phyloP scores from a whole-genome alignment of 1,140 invertebrate species.

The Panagrolaimus sp. region DNA sequence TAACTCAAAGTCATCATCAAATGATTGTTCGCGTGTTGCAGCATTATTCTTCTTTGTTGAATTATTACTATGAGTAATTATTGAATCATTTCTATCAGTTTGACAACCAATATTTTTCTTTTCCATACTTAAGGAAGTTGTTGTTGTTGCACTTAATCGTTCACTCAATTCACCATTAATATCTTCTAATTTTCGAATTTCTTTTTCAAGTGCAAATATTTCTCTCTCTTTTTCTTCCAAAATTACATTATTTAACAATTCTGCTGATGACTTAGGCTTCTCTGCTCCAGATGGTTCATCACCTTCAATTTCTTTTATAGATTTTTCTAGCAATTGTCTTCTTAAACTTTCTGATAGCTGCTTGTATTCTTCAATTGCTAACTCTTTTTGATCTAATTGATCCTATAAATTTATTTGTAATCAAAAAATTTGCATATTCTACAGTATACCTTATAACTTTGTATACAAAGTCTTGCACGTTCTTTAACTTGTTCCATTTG shows the following conservation, averaged over 20 bases:
- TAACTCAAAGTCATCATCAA: not conserved
- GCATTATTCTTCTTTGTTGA: not conserved
- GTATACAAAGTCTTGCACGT: slow-evolving; percentile 20
- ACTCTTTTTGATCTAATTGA: slow-evolving; percentile 26
- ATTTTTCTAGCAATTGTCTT: not conserved
- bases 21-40: not conserved
- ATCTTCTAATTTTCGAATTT: slow-evolving; percentile 20
- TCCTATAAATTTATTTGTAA: slow-evolving; percentile 8
- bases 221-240: slow-evolving; percentile 18
- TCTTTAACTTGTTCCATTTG: slow-evolving; percentile 24
- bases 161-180: slow-evolving; percentile 15
- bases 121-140: not conserved
- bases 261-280: not conserved
- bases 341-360: not conserved
- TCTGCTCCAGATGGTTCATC: not conserved
- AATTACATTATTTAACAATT: not conserved
- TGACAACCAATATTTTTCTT: not conserved
- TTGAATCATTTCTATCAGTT: too few relatives aligned
- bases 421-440: not conserved
- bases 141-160: not conserved
- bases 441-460: slow-evolving; percentile 22
- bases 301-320: too few relatives aligned
- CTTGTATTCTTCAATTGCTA: slow-evolving; percentile 23
- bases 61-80: too few relatives aligned
- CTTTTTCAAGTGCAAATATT: slow-evolving; percentile 9